phyloP scores from a whole-genome alignment of 2,888 invertebrate genomes.

The Ferrisia virgata region DNA sequence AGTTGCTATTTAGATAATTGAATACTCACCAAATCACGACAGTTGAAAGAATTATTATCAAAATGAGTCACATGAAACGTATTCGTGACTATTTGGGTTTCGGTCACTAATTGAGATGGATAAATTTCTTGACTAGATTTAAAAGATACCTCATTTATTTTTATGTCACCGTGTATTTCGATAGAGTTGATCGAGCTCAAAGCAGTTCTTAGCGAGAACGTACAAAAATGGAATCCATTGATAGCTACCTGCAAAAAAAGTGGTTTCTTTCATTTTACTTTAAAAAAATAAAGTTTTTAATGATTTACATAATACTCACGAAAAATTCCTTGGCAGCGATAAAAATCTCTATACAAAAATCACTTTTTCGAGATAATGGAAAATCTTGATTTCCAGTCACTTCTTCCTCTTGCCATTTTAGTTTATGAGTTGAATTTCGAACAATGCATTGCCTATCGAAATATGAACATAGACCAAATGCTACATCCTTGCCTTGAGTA shows the following conservation, averaged over 20 bases:
- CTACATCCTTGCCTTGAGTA: not conserved
- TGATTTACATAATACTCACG: not conserved
- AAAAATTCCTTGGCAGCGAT: slow-evolving; percentile 19
- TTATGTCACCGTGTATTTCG: slow-evolving; percentile 7
- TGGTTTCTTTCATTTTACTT: not conserved
- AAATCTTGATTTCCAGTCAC: not conserved
- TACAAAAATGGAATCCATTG: slow-evolving; percentile 26
- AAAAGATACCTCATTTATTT: not conserved
- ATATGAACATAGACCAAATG: slow-evolving; percentile 4
- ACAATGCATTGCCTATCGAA: slow-evolving; percentile 19
- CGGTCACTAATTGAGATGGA: not conserved
- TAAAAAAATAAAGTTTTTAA: not conserved
- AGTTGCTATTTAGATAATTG: not conserved
- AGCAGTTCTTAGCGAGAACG: not conserved
- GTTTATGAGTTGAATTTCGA: slow-evolving; percentile 16
- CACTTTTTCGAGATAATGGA: not conserved
- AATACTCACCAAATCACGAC: not conserved
- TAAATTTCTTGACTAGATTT: not conserved
- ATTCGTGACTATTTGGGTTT: not conserved
- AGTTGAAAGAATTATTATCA: not conserved
- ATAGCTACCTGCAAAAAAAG: not conserved
- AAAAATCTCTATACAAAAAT: slow-evolving; percentile 15
- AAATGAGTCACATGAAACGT: not conserved
- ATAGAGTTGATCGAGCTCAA: not conserved
- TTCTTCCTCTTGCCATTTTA: slow-evolving; percentile 14